Evolutionary conservation across 2,888 invertebrate species (phyloP).

Genomic region (Chrysotoxum bicinctum): DNA sequence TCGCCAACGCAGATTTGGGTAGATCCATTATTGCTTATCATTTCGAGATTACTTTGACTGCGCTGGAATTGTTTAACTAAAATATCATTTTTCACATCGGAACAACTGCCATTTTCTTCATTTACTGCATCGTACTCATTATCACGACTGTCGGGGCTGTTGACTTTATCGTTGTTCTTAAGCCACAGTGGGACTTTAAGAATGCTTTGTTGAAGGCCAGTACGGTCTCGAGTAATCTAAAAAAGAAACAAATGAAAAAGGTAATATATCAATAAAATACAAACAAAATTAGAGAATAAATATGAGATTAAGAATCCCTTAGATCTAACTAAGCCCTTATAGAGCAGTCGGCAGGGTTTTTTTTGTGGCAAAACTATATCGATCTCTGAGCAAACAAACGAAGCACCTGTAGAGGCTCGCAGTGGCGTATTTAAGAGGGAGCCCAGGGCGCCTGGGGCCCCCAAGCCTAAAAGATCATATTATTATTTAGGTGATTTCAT

Average conservation of each 20-base stretch:
- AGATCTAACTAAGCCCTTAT: too few relatives aligned
- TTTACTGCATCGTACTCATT: conserved; percentile 67
- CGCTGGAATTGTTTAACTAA: conserved; percentile 78
- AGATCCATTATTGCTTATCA: conserved; percentile 76
- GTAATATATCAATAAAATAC: background rate
- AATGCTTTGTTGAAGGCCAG: conserved; percentile 93
- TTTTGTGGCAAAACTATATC: too few relatives aligned
- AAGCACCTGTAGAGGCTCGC: too few relatives aligned
- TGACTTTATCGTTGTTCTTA: conserved; percentile 79
- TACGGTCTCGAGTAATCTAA: conserved; percentile 91
- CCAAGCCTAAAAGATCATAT: too few relatives aligned
- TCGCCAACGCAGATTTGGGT: conserved; percentile 77
- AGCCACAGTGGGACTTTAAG: conserved; percentile 86
- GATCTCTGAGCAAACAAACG: too few relatives aligned
- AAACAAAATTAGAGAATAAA: background rate
- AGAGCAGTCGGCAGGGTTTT: too few relatives aligned
- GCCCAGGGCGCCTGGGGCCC: too few relatives aligned
- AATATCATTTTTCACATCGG: conserved; percentile 77
- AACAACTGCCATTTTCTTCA: conserved; percentile 76
- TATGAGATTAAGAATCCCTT: too few relatives aligned
- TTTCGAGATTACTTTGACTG: conserved; percentile 81
- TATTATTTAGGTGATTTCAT: too few relatives aligned
- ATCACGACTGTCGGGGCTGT: conserved; percentile 69
- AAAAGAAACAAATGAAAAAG: conserved; percentile 12
- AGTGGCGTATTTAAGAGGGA: too few relatives aligned